Evolutionary conservation across 2,888 invertebrate genomes (phyloP), one percentile per base, ranked within the genome.

Genomic region (Cordilura impudica): DNA sequence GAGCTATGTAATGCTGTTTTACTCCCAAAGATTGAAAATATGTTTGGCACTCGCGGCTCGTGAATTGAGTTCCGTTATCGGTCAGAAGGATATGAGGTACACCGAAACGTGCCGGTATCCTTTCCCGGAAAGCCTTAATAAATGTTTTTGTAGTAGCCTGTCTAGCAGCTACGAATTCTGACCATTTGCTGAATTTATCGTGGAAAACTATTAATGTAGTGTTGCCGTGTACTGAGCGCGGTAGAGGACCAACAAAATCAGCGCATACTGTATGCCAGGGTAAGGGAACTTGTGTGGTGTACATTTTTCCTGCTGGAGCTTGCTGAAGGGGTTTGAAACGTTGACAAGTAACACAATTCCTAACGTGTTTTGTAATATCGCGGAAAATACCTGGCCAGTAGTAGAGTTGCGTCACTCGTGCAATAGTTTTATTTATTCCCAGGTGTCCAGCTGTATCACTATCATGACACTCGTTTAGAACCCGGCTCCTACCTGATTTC

Each of bases 181-280:
- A 29, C 60, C 60, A 58, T 23, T 70, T 72, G 10, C 21, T 16
- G 18, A 72, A 56, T 21, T 72, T 54, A 65, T 75, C 61, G 7
- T 39, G 14, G 10, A 75, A 69, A 8, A 76, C 76, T 12, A 70
- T 18, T 3, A 65, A 6, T 10, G 16, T 47, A 1, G 21, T 73
- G 19, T 73, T 66, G 5, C 73, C 66, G 14, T 51, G 66, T 4
- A 14, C 12, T 1, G 63, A 43, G 2, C 63, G 23, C 3, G 63
- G 63, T n/a, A 63, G 31, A 10, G 72, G 72, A 0, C 60, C 51
- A 0, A 74, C 51, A 21, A 74, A 66, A 29, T 74, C 66, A 0
- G 74, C 23, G 10, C 58, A 60, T 1, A 71, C 7, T 1, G 26
- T 71, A 12, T 29, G 16, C 51, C 70, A 51, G 5, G 70, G 39